Conservation (phyloP, 1,140 invertebrate species). For the Drosophila oshimai region DNA sequence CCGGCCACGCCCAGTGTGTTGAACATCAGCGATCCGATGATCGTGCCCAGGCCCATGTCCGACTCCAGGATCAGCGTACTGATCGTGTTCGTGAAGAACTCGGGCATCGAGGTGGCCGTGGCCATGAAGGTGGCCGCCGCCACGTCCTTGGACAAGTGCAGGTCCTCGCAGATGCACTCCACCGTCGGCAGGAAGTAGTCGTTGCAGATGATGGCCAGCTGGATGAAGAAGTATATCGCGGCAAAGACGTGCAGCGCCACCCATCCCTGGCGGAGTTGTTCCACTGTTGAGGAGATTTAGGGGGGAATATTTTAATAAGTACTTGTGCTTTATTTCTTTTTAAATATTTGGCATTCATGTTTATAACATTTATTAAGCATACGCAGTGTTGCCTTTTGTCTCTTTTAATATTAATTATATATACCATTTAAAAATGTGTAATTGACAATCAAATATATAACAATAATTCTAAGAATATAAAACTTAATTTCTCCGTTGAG, state of each 20-base stretch:
- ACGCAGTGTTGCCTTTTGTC: too few relatives aligned
- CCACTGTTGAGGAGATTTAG: conserved; percentile 74
- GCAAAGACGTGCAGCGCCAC: conserved; percentile 89
- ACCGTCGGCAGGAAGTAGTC: conserved; percentile 93
- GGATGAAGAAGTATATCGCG: conserved; percentile 90
- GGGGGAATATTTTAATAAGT: too few relatives aligned
- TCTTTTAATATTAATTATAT: too few relatives aligned
- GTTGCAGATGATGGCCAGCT: conserved; percentile 92
- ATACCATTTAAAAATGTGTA: neutral
- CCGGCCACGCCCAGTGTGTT: conserved; percentile 94
- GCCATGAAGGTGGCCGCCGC: conserved; percentile 96
- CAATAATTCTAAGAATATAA: too few relatives aligned
- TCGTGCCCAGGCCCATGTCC: conserved; percentile 91
- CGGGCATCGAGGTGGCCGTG: conserved; percentile 93
- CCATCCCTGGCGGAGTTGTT: conserved; percentile 87
- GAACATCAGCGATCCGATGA: conserved; percentile 94
- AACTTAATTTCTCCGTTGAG: too few relatives aligned
- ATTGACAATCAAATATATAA: neutral
- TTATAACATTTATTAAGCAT: too few relatives aligned
- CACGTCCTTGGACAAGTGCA: conserved; percentile 90
- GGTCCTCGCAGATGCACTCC: conserved; percentile 89
- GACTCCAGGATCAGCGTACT: conserved; percentile 90
- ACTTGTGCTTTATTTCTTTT: too few relatives aligned
- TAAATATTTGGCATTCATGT: too few relatives aligned
- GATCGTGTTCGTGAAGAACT: conserved; percentile 95